Conservation (phyloP, 2,888 invertebrate species). For the Iphiclides podalirius region DNA sequence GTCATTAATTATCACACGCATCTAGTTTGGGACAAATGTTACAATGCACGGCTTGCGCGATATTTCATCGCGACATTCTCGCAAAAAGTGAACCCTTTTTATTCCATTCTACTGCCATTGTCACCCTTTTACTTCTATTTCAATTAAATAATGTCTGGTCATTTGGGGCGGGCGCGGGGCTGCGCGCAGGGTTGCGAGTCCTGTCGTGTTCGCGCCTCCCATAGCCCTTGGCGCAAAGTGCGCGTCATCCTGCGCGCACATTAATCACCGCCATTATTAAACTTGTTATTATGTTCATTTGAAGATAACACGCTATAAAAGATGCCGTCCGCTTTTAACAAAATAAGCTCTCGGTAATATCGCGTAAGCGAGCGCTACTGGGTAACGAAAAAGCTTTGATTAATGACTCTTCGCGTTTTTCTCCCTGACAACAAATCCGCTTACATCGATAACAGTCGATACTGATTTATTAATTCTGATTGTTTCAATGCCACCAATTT, state of each 20-base stretch:
- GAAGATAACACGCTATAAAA: constrained; percentile 79
- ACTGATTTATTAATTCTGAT: neutral
- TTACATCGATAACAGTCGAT: constrained; percentile 33
- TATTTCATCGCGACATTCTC: constrained; percentile 69
- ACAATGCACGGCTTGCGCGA: constrained; percentile 74
- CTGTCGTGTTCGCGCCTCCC: constrained; percentile 64
- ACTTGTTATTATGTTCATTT: constrained; percentile 78
- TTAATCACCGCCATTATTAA: constrained; percentile 78
- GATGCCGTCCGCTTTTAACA: constrained; percentile 74
- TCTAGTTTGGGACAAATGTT: constrained; percentile 70
- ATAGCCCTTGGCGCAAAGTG: constrained; percentile 59
- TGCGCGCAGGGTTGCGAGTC: constrained; percentile 24
- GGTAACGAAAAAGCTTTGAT: constrained; percentile 64
- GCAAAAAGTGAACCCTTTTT: constrained; percentile 72
- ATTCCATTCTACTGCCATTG: constrained; percentile 75
- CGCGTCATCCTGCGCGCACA: constrained; percentile 77
- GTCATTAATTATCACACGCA: constrained; percentile 37
- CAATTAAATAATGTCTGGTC: constrained; percentile 81
- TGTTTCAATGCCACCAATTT: neutral
- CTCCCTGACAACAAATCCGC: constrained; percentile 49
- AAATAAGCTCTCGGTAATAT: constrained; percentile 76
- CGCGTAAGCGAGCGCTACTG: constrained; percentile 62
- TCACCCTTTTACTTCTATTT: constrained; percentile 78
- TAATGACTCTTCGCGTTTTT: constrained; percentile 47
- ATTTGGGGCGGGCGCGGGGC: constrained; percentile 64